Conservation (phyloP, 2,888 invertebrate genomes). For the Macropis europaea region DNA sequence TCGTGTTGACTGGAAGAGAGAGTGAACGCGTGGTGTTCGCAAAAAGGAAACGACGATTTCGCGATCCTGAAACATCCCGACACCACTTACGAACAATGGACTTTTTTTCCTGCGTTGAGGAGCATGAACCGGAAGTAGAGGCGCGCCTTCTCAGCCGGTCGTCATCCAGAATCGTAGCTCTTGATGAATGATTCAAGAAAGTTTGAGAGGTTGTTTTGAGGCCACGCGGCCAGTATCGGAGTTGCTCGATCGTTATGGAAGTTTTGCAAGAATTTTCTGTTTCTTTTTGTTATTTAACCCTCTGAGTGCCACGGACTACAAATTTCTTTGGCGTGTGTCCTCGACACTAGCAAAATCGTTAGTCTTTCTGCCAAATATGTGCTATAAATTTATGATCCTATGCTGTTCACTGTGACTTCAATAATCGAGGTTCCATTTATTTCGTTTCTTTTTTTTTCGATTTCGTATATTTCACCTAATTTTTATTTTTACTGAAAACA, state of each 20-base stretch:
- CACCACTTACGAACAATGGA: slow-evolving; percentile 23
- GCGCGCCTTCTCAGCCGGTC: too few relatives aligned
- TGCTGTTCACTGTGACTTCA: too few relatives aligned
- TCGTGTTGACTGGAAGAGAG: too few relatives aligned
- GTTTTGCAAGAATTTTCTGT: slow-evolving; percentile 16
- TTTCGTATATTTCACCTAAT: too few relatives aligned
- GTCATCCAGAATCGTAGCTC: too few relatives aligned
- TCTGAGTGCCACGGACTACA: slow-evolving; percentile 6
- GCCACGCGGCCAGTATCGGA: neutral
- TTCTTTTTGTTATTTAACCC: too few relatives aligned
- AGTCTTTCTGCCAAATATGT: too few relatives aligned
- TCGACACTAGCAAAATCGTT: neutral
- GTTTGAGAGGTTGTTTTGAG: too few relatives aligned
- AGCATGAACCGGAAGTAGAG: neutral
- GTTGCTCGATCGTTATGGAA: slow-evolving; percentile 14
- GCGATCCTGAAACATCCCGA: slow-evolving; percentile 32
- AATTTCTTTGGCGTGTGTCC: slow-evolving; percentile 3
- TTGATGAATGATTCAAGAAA: neutral
- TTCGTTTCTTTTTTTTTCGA: too few relatives aligned
- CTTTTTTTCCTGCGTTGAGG: slow-evolving; percentile 5
- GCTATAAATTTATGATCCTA: too few relatives aligned
- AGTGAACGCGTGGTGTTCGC: neutral
- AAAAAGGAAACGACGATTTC: slow-evolving; percentile 12
- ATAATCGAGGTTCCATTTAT: too few relatives aligned
- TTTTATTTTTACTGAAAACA: too few relatives aligned